A percentile compares a stretch with the other conserved stretches of the same genome.
Evolutionary conservation across 2,113 vertebrate genomes (phyloP).

Genomic region (Etheostoma spectabile): DNA sequence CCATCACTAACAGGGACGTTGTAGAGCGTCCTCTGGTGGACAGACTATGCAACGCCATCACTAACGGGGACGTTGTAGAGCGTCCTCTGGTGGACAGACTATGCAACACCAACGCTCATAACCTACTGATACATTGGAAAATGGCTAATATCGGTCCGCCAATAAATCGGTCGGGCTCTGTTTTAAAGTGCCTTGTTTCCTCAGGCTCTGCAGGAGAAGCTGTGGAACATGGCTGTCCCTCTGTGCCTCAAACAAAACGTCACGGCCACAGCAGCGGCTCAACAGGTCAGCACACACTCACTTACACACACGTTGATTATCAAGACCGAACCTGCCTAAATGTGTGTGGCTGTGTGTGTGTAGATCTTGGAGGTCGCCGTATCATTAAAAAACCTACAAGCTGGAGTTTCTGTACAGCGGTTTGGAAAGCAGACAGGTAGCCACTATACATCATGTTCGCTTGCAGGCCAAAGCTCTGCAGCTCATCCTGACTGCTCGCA

Average conservation of each 20-base stretch:
- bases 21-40: too few relatives aligned
- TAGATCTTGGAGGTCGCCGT: slow-evolving; percentile 96
- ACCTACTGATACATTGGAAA: too few relatives aligned
- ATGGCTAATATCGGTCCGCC: too few relatives aligned
- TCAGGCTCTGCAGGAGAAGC: slow-evolving; percentile 95
- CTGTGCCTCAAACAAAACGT: slow-evolving; percentile 94
- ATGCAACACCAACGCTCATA: too few relatives aligned
- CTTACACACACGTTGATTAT: neutral
- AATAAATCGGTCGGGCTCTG: too few relatives aligned
- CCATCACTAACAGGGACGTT: too few relatives aligned
- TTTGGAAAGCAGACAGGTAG: slow-evolving; percentile 91
- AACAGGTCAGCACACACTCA: slow-evolving; percentile 84
- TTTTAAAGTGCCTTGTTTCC: neutral
- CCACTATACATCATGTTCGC: slow-evolving; percentile 93
- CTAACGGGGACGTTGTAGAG: too few relatives aligned
- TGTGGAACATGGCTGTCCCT: slow-evolving; percentile 95
- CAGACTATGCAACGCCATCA: too few relatives aligned
- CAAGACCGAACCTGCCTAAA: neutral
- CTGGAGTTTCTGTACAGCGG: slow-evolving; percentile 98
- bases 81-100: too few relatives aligned
- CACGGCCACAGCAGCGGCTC: slow-evolving; percentile 90
- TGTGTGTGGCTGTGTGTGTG: neutral
- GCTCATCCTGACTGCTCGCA: slow-evolving; percentile 90
- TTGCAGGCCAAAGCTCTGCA: slow-evolving; percentile 95
- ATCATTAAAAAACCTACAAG: slow-evolving; percentile 96